Base-by-base conservation (phyloP, 1,140 invertebrate genomes). In the Lasioglossum albipes region DNA sequence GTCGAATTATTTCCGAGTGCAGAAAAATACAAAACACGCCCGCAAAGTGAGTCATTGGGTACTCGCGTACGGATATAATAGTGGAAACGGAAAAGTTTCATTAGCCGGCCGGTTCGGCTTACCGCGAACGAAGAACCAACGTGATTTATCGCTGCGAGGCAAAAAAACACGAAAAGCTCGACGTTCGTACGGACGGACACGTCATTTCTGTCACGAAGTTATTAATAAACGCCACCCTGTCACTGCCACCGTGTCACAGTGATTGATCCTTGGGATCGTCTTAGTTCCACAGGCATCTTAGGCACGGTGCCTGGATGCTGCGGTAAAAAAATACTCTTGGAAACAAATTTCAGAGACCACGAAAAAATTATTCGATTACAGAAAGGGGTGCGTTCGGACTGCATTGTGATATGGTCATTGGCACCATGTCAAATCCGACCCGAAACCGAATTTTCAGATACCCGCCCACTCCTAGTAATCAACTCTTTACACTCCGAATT, bases 191-290 rank as follows among this genome's bases (percentile, higher is more conserved):
- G 36, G 54, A 10, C 54, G 31, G 59, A 31, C 68, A 54, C 71
- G 83, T 85, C 80, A 83, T 65, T 83, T 70, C 75, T 87, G 69
- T 87, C 84, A 75, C 65, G 31, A 82, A 82, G 81, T 85, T 90
- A 90, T 90, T 90, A 89, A 90, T 90, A 90, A 88, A 87, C 82
- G 67, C 72, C 82, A 76, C 84, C 78, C 82, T 89, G 87, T 87
- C 84, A 78, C 62, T 75, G 85, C 54, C 67, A 79, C 66, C 83
- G 77, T 76, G 79, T 71, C 64, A n/a, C 61, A 74, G 74, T 78
- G 81, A 91, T 90, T 88, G 89, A 88, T 90, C 86, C 71, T 84
- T 73, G 79, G 83, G 84, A 85, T 82, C 70, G 61, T 79, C 70
- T 70, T 27, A 5, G 2, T 49, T 13, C 20, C 16, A 49, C 22